A percentile compares a stretch with the other conserved stretches of the same genome.
Evolutionary conservation across 2,888 invertebrate genomes (phyloP).

Genomic region (Agrochola lota): DNA sequence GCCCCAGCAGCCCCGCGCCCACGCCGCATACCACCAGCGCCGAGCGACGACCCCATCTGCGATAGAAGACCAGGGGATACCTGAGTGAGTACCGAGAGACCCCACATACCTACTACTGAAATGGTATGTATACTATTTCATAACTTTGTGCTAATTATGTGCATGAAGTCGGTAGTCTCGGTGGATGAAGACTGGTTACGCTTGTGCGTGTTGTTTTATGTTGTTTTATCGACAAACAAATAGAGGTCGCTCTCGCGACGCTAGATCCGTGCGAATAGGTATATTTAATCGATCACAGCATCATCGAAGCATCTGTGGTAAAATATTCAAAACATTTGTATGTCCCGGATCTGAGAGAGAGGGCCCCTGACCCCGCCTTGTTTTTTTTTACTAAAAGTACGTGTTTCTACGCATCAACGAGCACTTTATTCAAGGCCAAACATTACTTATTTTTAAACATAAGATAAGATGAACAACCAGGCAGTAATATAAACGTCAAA

Average conservation of each 20-base stretch:
- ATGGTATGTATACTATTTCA: neutral
- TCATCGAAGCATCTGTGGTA: no score
- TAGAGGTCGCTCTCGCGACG: constrained; percentile 14
- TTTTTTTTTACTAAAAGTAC: neutral
- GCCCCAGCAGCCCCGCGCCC: constrained; percentile 88
- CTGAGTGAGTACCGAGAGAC: neutral
- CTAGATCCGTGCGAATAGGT: neutral
- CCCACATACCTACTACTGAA: neutral
- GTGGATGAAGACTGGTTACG: neutral
- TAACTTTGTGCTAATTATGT: neutral
- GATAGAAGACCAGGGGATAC: neutral
- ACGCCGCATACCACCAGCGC: constrained; percentile 89
- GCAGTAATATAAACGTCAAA: constrained; percentile 8
- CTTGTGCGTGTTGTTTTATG: neutral
- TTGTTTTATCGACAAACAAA: neutral
- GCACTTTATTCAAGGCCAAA: constrained; percentile 31
- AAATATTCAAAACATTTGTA: constrained; percentile 10
- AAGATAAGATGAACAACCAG: constrained; percentile 11
- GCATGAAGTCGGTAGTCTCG: neutral
- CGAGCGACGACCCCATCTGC: constrained; percentile 92
- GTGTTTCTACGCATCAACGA: constrained; percentile 3
- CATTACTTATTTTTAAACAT: neutral
- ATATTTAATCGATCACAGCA: neutral
- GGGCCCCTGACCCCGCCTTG: constrained; percentile 4
- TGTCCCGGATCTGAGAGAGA: neutral